Evolutionary conservation across 1,140 invertebrate species (phyloP).

Genomic region (Nasonia longicornis): DNA sequence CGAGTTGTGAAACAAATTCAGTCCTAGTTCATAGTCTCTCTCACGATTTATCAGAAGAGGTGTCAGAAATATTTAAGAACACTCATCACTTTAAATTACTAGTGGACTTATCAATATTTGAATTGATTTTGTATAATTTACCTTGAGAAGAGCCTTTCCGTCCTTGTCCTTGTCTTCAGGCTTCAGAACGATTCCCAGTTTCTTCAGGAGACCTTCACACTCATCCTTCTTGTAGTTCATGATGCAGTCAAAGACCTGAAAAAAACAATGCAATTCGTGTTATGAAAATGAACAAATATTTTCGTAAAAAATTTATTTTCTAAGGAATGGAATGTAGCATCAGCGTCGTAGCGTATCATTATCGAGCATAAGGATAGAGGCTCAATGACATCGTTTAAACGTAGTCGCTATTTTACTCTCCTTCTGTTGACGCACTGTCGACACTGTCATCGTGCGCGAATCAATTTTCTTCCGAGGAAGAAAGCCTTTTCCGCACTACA

Average conservation of each 20-base stretch:
- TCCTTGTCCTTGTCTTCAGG: constrained; percentile 97
- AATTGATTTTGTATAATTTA: constrained; percentile 45
- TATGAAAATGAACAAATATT: not conserved
- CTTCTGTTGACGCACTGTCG: constrained; percentile 70
- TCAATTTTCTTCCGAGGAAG: constrained; percentile 49
- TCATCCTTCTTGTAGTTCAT: constrained; percentile 99
- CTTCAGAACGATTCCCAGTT: constrained; percentile 92
- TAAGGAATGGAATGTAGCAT: constrained; percentile 49
- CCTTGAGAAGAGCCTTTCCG: constrained; percentile 90
- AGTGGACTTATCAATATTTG: constrained; percentile 3
- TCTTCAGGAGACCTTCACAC: constrained; percentile 85
- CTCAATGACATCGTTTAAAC: constrained; percentile 73
- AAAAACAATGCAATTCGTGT: constrained; percentile 4
- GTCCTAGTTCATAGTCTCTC: constrained; percentile 50
- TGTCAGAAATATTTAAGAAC: constrained; percentile 63
- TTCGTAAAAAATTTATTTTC: constrained; percentile 5
- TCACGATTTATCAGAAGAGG: constrained; percentile 66
- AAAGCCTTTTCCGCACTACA: constrained; percentile 57
- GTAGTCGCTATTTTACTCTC: constrained; percentile 59
- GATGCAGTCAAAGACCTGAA: constrained; percentile 91
- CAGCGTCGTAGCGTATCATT: constrained; percentile 70
- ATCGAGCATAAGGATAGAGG: constrained; percentile 77
- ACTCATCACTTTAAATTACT: constrained; percentile 58
- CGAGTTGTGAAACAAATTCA: constrained; percentile 44
- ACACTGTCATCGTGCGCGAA: constrained; percentile 61